Conservation (phyloP, 1,140 invertebrate genomes). For the Potamilus streckersoni region DNA sequence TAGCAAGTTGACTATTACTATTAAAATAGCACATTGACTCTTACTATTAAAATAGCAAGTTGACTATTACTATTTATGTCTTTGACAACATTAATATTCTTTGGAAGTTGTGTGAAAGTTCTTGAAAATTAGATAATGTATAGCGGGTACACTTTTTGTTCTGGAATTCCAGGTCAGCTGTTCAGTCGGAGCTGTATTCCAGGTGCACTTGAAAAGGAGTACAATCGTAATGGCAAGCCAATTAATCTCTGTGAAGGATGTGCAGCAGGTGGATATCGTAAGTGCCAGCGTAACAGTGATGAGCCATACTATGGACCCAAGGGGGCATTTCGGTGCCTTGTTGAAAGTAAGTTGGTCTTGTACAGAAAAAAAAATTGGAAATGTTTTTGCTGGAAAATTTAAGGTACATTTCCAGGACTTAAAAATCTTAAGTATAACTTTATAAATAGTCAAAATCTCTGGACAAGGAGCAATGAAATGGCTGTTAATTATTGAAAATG, state of each 20-base stretch:
- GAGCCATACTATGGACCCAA: slow-evolving; percentile 92
- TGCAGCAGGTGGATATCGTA: slow-evolving; percentile 84
- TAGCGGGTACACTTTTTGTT: too few species aligned
- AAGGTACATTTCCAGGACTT: neutral
- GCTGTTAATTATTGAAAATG: neutral
- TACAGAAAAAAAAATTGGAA: neutral
- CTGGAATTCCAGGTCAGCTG: slow-evolving; percentile 74
- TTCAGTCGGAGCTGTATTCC: slow-evolving; percentile 93
- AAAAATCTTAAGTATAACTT: neutral
- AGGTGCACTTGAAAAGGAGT: slow-evolving; percentile 86
- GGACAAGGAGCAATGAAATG: neutral
- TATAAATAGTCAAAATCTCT: neutral
- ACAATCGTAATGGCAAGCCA: slow-evolving; percentile 78
- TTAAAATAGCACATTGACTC: too few species aligned
- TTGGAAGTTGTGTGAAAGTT: too few species aligned
- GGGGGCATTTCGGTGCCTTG: slow-evolving; percentile 91
- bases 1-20: too few species aligned
- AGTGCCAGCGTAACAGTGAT: slow-evolving; percentile 85
- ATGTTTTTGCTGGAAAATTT: neutral
- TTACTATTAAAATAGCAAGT: too few species aligned
- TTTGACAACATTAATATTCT: too few species aligned
- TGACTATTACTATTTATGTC: too few species aligned
- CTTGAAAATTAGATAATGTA: too few species aligned
- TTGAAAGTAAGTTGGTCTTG: slow-evolving; percentile 76
- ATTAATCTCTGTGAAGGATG: slow-evolving; percentile 92